Evolutionary conservation across 2,888 invertebrate species (phyloP).

Genomic region (Ophraella communa): DNA sequence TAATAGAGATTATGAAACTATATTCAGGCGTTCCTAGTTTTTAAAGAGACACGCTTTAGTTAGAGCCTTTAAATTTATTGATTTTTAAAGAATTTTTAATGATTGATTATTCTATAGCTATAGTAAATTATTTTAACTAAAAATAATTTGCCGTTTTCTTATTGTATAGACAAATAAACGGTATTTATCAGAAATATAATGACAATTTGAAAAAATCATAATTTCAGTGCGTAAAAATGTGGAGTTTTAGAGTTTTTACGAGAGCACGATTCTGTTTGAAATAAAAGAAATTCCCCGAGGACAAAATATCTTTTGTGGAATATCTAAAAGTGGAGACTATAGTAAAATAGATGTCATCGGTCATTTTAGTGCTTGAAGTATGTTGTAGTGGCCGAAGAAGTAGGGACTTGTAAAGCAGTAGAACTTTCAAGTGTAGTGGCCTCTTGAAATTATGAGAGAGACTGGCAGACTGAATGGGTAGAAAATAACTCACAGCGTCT

Average conservation of each 20-base stretch:
- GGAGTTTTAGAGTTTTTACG: too few species aligned
- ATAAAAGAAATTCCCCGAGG: conserved; percentile 6
- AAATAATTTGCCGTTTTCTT: too few species aligned
- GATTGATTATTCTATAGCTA: too few species aligned
- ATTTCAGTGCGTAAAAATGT: background rate
- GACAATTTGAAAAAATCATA: background rate
- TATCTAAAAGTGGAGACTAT: conserved; percentile 24
- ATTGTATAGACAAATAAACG: too few species aligned
- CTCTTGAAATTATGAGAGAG: conserved; percentile 32
- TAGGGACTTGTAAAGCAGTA: conserved; percentile 31
- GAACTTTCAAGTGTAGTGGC: conserved; percentile 33
- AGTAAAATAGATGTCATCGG: conserved; percentile 31
- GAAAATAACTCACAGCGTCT: conserved; percentile 47
- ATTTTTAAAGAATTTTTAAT: too few species aligned
- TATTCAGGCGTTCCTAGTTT: too few species aligned
- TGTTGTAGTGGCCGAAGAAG: conserved; percentile 33
- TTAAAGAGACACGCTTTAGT: too few species aligned
- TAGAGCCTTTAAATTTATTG: too few species aligned
- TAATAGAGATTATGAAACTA: too few species aligned
- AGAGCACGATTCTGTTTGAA: conserved; percentile 5
- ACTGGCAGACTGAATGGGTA: conserved; percentile 36
- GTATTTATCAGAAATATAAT: too few species aligned
- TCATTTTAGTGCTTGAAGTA: conserved; percentile 34
- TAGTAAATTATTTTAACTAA: too few species aligned
- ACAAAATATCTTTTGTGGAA: conserved; percentile 20